Conservation (phyloP, 2,888 invertebrate species). For the Lamproptera curius region DNA sequence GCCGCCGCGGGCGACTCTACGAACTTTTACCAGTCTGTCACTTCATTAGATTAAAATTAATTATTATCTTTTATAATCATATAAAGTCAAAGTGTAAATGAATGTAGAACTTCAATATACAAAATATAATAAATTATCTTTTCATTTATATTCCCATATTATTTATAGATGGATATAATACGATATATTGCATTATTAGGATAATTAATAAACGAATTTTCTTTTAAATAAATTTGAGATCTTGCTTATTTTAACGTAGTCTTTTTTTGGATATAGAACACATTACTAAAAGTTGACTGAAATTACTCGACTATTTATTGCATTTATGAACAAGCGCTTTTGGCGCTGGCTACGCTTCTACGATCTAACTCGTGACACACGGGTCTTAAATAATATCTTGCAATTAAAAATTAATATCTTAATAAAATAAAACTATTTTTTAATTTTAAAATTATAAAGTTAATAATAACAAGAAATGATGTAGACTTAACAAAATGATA, state of each 20-base stretch:
- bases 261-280: slow-evolving; percentile 76
- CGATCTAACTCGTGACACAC: slow-evolving; percentile 20
- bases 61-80: slow-evolving; percentile 75
- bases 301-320: slow-evolving; percentile 53
- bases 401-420: slow-evolving; percentile 7
- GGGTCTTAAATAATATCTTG: slow-evolving; percentile 7
- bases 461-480: background rate
- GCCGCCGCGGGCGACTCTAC: slow-evolving; percentile 76
- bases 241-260: slow-evolving; percentile 78
- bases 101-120: slow-evolving; percentile 75
- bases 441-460: slow-evolving; percentile 5
- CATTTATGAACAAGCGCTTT: slow-evolving; percentile 48
- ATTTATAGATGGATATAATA: slow-evolving; percentile 55
- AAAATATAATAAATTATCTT: slow-evolving; percentile 78
- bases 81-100: slow-evolving; percentile 76
- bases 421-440: slow-evolving; percentile 4
- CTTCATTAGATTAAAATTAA: slow-evolving; percentile 78
- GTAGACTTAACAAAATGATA: background rate
- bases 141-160: slow-evolving; percentile 47
- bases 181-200: slow-evolving; percentile 72
- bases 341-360: slow-evolving; percentile 32
- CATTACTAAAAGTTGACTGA: slow-evolving; percentile 71
- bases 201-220: slow-evolving; percentile 64
- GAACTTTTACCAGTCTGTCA: slow-evolving; percentile 78
- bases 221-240: slow-evolving; percentile 76